Percentiles rank a stretch among this genome's conserved stretches.
Evolutionary conservation across 2,888 invertebrate species (phyloP).

Genomic region (Epicampocera succincta): DNA sequence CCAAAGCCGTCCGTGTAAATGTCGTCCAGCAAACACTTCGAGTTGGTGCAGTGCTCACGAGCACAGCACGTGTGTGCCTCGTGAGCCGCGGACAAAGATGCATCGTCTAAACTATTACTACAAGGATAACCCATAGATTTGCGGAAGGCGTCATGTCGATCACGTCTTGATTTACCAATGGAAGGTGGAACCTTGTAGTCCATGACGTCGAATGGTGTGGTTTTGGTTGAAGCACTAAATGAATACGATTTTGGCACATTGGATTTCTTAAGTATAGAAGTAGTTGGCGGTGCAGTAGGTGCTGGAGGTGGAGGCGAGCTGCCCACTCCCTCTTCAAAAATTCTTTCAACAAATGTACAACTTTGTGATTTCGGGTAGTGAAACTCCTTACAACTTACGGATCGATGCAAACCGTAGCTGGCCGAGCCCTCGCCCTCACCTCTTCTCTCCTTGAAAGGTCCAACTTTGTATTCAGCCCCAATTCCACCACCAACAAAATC

Average conservation of each 20-base stretch:
- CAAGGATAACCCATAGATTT: constrained; percentile 78
- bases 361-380: constrained; percentile 81
- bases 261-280: constrained; percentile 77
- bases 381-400: constrained; percentile 80
- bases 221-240: constrained; percentile 79
- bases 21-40: constrained; percentile 80
- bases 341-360: constrained; percentile 80
- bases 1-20: constrained; percentile 76
- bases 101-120: constrained; percentile 77
- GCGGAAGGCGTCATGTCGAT: constrained; percentile 79
- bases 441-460: constrained; percentile 72
- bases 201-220: constrained; percentile 81
- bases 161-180: constrained; percentile 75
- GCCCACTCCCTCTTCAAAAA: constrained; percentile 73
- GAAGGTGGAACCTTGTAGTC: constrained; percentile 80
- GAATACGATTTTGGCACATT: constrained; percentile 81
- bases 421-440: constrained; percentile 78
- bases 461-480: constrained; percentile 45
- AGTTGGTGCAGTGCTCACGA: constrained; percentile 79
- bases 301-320: constrained; percentile 64
- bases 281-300: constrained; percentile 73
- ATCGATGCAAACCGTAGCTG: constrained; percentile 78
- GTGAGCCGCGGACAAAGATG: constrained; percentile 65
- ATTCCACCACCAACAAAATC: constrained; percentile 61
- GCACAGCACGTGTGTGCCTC: constrained; percentile 78